These are phyloP conservation scores for Maniola hyperantus DNA, from an alignment of 2,888 invertebrate species.

Conservation along the genomic window DNA sequence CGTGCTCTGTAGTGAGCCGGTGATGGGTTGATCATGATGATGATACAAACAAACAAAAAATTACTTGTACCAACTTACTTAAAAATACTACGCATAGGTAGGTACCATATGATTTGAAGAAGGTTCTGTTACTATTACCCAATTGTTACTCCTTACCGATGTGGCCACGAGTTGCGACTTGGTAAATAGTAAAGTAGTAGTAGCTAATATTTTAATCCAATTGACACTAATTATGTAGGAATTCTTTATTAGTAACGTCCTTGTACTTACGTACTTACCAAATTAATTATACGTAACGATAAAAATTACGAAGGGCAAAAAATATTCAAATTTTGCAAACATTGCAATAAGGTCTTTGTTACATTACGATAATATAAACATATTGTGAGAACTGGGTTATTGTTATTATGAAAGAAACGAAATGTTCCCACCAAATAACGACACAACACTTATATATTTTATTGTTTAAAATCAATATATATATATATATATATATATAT, in stretches of 20 bases:
- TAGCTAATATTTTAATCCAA: not conserved
- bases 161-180: too few species aligned
- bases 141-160: too few species aligned
- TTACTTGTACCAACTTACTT: not conserved
- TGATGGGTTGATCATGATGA: too few species aligned
- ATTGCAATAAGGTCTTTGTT: not conserved
- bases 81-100: not conserved
- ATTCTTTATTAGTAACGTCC: not conserved
- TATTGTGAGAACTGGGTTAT: conserved; percentile 9
- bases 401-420: not conserved
- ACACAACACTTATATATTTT: too few species aligned
- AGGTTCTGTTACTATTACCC: too few species aligned
- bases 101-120: not conserved
- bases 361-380: not conserved
- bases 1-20: too few species aligned
- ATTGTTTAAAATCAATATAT: too few species aligned
- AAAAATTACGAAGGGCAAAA: not conserved
- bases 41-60: too few species aligned
- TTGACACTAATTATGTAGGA: not conserved
- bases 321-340: not conserved
- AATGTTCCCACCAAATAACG: conserved; percentile 5
- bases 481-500: too few species aligned
- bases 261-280: not conserved
- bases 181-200: too few species aligned
- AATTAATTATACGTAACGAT: not conserved